Conservation (phyloP, 2,888 invertebrate genomes). For the Lithosia quadra region DNA sequence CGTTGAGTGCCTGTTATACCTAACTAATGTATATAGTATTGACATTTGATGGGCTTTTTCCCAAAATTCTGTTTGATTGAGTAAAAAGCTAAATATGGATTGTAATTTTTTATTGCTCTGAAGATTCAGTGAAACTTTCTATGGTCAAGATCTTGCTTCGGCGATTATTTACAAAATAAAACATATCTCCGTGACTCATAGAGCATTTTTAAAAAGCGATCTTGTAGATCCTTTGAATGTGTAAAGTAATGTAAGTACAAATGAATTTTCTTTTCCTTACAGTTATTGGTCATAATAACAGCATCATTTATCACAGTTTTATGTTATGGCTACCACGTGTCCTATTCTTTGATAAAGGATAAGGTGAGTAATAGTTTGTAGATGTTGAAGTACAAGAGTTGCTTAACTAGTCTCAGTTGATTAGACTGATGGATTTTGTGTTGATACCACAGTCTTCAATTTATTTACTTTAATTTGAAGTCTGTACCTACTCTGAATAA, state of each 20-base stretch:
- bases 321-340: slow-evolving; percentile 56
- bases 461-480: no score
- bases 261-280: slow-evolving; percentile 41
- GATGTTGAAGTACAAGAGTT: neutral
- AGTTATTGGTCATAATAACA: slow-evolving; percentile 67
- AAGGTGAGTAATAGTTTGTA: slow-evolving; percentile 53
- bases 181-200: neutral
- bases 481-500: no score
- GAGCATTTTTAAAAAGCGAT: neutral
- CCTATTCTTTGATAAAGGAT: slow-evolving; percentile 57
- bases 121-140: neutral
- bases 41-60: neutral
- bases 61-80: neutral
- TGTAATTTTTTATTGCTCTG: neutral
- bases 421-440: neutral
- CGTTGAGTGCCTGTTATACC: no score
- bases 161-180: neutral
- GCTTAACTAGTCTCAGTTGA: neutral
- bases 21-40: no score
- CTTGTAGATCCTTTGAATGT: neutral
- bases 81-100: neutral
- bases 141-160: neutral
- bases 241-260: neutral
- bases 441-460: no score
- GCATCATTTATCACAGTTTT: slow-evolving; percentile 62